Evolutionary conservation across 1,140 invertebrate genomes (phyloP).

Genomic region (Trichonephila clavipes): DNA sequence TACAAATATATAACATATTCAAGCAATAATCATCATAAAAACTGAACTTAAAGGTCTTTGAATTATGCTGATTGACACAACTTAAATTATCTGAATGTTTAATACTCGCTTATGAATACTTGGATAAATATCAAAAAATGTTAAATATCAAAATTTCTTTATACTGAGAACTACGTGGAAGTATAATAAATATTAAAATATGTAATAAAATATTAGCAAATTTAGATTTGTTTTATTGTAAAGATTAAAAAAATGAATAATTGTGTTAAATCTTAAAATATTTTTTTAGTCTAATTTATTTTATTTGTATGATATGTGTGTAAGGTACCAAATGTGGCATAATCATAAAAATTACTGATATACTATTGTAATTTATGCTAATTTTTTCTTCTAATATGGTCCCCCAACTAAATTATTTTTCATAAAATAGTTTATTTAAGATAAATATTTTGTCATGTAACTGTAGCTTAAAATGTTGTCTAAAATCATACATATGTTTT

Average conservation of each 20-base stretch:
- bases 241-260: slow-evolving; percentile 10
- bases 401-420: not conserved
- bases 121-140: slow-evolving; percentile 7
- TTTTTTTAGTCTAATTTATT: not conserved
- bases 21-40: no score
- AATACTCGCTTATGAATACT: not conserved
- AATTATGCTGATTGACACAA: not conserved
- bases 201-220: slow-evolving; percentile 21
- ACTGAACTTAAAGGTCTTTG: not conserved
- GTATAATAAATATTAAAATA: slow-evolving; percentile 19
- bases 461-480: no score
- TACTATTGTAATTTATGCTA: not conserved
- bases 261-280: slow-evolving; percentile 13
- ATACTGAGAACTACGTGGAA: not conserved
- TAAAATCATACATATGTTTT: no score
- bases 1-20: no score
- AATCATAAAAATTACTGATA: not conserved
- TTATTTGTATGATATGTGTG: slow-evolving; percentile 7
- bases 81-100: not conserved
- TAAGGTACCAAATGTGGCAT: not conserved
- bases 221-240: slow-evolving; percentile 24
- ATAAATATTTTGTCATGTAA: not conserved
- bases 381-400: not conserved
- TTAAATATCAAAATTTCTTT: not conserved
- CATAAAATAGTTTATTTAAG: not conserved